Percentiles rank a stretch among this genome's conserved stretches.
phyloP scores from a whole-genome alignment of 2,888 invertebrate genomes.

The Limnephilus marmoratus region DNA sequence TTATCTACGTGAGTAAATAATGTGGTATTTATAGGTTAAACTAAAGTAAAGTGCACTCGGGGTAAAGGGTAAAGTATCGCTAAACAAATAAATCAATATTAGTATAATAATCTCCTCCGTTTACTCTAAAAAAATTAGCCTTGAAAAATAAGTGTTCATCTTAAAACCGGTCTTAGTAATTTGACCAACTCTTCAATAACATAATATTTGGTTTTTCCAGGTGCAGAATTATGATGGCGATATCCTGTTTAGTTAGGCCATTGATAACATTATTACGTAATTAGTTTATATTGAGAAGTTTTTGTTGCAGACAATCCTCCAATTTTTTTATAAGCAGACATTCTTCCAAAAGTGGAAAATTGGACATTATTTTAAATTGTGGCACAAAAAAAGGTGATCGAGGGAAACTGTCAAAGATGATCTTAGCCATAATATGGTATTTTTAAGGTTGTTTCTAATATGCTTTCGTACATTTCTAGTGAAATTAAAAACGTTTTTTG shows the following conservation, averaged over 20 bases:
- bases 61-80: not conserved
- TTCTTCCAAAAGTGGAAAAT: not conserved
- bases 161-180: not conserved
- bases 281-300: no score
- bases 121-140: not conserved
- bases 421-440: no score
- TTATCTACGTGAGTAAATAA: not conserved
- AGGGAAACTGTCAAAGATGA: no score
- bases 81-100: no score
- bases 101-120: not conserved
- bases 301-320: not conserved
- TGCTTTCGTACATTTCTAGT: no score
- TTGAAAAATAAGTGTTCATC: not conserved
- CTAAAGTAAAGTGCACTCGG: not conserved
- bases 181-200: not conserved
- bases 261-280: not conserved
- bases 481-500: no score
- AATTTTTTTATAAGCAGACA: not conserved
- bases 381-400: no score
- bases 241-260: not conserved
- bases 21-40: not conserved
- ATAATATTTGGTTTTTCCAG: not conserved
- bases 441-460: no score
- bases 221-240: not conserved
- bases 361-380: no score